Evolutionary conservation across 2,888 invertebrate genomes (phyloP), one percentile per base, ranked within the genome.

Genomic region (Omphaloscelis lunosa): DNA sequence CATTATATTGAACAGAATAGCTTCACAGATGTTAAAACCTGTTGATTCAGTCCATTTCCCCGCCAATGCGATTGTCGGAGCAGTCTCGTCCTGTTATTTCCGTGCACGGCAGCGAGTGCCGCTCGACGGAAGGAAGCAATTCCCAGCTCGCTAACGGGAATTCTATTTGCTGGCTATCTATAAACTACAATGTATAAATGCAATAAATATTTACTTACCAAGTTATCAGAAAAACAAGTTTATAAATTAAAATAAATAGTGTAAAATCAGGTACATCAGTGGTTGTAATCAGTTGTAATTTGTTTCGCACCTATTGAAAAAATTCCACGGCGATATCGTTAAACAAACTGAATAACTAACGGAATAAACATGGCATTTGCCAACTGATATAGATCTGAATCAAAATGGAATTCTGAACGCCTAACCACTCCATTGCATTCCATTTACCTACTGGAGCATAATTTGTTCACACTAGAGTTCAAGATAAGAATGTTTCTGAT

Each of bases 21-120:
- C 88, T 89, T 82, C 63, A 87, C 87, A 88, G 85, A 84, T 80
- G 82, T 81, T 85, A 77, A 90, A 91, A 95, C 95, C 94, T 96
- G 95, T 96, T 95, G 95, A 95, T 94, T 94, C 93, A 93, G 93
- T 91, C 92, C 92, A 95, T 95, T 96, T 95, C 94, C 95, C 90
- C 88, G 91, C 91, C 91, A 93, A 94, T 93, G 91, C 88, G 92
- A 93, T 92, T 93, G 94, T 93, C 94, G 95, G 91, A 88, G 92
- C 92, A 92, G 92, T 90, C 92, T 92, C 93, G 93, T 93, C 92
- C 93, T 92, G 93, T 94, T 93, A 96, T 96, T 96, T 96, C 96
- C 96, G 94, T 91, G 91, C 89, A 63, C 90, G 88, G 90, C 90
- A 91, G 91, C 89, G 89, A 91, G 85, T 89, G 88, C 86, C 88